Base-by-base conservation (phyloP, 2,113 vertebrate genomes). In the Petromus typicus region DNA sequence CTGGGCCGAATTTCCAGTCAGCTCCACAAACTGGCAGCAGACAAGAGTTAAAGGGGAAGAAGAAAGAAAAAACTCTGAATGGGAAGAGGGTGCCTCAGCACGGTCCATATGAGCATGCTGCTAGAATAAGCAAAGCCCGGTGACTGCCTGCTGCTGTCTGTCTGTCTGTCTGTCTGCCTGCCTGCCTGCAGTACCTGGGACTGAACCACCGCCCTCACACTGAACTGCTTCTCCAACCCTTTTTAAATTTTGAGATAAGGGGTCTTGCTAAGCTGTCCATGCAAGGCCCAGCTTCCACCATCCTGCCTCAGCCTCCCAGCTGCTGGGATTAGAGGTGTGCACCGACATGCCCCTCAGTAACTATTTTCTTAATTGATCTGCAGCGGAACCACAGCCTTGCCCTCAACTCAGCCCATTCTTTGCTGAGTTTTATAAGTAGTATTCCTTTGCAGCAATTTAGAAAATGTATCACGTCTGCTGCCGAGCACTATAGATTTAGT, bases 61-160 rank as follows among this genome's bases (percentile, higher is more conserved):
- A 93, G 25, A 0, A 0, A 48, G 1, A 54, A 61, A 48, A 30
- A 78, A 22, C 11, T 10, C 18, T 0, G 34, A 45, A 16, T 56
- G 25, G 34, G 69, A 20, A 73, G 75, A 56, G 10, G 8, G 25
- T 3, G 0, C 59, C 7, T 0, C 0, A 11, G 30, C 78, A 48
- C 3, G 1, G 56, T 48, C 48, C 80, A 7, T 0, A 1, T 1
- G n/a, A 75, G 66, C 32, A 2, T 7, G 1, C 56, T 56, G 79
- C 43, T 1, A 34, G 63, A 61, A 11, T 8, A 27, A 45, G 30
- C 37, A 1, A 3, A 34, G 17, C 6, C 61, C 9, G 34, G 25
- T 11, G 7, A 48, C 22, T 48, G 43, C 14, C 43, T 48, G 43
- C 43, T 30, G 40, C 25, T 75, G 43, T 30, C 25, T 43, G 22